These are phyloP conservation scores for Pollimyrus isidori DNA, from an alignment of 2,113 vertebrate genomes.

Conservation along the genomic window DNA sequence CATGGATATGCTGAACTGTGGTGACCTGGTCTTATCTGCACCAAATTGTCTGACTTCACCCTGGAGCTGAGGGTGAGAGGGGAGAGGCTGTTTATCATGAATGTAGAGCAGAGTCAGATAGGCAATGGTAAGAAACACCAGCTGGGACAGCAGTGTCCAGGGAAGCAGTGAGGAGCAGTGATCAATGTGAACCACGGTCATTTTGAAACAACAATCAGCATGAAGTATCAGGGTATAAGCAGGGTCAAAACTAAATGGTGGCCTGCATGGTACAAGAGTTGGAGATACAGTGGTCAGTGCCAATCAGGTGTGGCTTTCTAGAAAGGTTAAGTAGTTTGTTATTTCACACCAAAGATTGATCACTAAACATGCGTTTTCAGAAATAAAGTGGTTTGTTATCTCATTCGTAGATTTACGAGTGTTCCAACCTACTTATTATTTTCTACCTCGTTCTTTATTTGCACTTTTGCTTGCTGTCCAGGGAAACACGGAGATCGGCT, in stretches of 20 bases:
- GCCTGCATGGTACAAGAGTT: not conserved
- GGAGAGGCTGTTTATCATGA: slow-evolving; percentile 5
- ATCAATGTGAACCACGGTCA: not conserved
- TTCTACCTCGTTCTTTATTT: too few species aligned
- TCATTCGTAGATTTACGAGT: too few species aligned
- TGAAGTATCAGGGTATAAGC: not conserved
- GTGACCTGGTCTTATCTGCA: not conserved
- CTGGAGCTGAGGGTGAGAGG: not conserved
- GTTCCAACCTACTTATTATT: too few species aligned
- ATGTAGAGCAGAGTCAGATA: not conserved
- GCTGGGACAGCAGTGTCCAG: not conserved
- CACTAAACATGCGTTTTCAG: too few species aligned
- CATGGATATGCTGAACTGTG: slow-evolving; percentile 14
- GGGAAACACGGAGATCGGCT: too few species aligned
- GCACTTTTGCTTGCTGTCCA: too few species aligned
- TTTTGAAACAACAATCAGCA: not conserved
- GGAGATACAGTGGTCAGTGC: not conserved
- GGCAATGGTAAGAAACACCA: not conserved
- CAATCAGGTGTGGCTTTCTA: not conserved
- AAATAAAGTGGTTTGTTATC: too few species aligned
- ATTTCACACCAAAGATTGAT: too few species aligned
- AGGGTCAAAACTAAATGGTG: not conserved
- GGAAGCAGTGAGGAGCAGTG: not conserved
- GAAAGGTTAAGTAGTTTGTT: too few species aligned
- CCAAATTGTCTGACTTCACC: slow-evolving; percentile 11